Evolutionary conservation across 2,113 vertebrate genomes (phyloP).

Genomic region (Merops nubicus): DNA sequence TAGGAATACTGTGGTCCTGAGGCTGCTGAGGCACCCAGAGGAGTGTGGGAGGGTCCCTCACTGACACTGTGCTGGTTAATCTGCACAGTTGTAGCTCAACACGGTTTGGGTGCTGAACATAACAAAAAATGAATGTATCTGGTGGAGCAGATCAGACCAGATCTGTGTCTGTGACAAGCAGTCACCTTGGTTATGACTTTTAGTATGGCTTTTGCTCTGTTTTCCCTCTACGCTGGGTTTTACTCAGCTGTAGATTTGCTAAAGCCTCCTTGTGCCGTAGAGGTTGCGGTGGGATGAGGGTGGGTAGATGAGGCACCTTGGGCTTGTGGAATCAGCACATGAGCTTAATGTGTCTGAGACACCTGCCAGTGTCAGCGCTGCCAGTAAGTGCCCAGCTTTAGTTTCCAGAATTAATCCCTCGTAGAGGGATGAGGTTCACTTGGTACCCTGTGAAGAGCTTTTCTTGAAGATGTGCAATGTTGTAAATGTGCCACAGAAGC

Average conservation of each 20-base stretch:
- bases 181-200: not conserved
- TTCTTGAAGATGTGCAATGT: not conserved
- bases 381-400: not conserved
- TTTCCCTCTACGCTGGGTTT: not conserved
- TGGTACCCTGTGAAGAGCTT: accelerated
- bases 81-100: not conserved
- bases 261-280: not conserved
- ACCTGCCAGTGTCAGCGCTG: accelerated
- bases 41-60: accelerated
- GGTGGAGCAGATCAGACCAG: not conserved
- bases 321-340: not conserved
- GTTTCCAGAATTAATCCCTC: not conserved
- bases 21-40: accelerated
- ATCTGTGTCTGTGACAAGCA: not conserved
- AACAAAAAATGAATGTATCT: not conserved
- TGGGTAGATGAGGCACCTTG: not conserved
- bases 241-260: not conserved
- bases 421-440: not conserved
- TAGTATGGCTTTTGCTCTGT: not conserved
- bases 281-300: not conserved
- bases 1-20: not conserved
- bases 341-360: not conserved
- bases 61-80: not conserved
- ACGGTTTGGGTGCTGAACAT: not conserved
- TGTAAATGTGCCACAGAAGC: not conserved